Evolutionary conservation across 2,888 invertebrate species (phyloP).

Genomic region (Meliscaeva auricollis): DNA sequence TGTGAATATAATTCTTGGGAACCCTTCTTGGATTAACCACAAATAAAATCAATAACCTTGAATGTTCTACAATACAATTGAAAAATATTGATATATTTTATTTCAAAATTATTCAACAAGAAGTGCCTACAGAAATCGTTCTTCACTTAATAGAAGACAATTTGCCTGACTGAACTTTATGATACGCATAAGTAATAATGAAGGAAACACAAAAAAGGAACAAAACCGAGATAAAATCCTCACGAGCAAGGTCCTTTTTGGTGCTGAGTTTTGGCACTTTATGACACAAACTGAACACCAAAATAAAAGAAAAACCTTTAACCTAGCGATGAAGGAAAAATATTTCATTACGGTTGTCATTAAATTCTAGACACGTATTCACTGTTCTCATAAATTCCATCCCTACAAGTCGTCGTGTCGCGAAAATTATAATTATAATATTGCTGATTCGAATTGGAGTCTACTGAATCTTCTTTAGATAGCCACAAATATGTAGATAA

Average conservation of each 20-base stretch:
- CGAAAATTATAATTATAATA: conserved; percentile 32
- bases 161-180: not conserved
- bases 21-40: too few relatives aligned
- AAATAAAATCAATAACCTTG: too few relatives aligned
- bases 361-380: conserved; percentile 54
- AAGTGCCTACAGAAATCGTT: not conserved
- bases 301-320: not conserved
- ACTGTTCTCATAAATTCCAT: conserved; percentile 45
- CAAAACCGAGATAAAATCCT: conserved; percentile 3
- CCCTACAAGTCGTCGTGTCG: conserved; percentile 16
- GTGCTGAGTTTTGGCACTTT: not conserved
- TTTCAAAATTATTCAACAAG: not conserved
- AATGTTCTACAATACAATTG: not conserved
- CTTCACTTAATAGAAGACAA: conserved; percentile 12
- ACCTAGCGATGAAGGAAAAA: not conserved
- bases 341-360: conserved; percentile 43
- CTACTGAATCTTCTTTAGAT: not conserved
- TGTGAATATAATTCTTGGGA: too few relatives aligned
- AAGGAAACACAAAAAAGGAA: not conserved
- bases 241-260: conserved; percentile 12
- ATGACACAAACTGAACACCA: not conserved
- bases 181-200: conserved; percentile 9
- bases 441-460: conserved; percentile 24
- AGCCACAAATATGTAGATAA: not conserved
- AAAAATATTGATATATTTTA: conserved; percentile 7